Base-by-base conservation (phyloP, 1,140 invertebrate species). In the Zeugodacus cucurbitae region DNA sequence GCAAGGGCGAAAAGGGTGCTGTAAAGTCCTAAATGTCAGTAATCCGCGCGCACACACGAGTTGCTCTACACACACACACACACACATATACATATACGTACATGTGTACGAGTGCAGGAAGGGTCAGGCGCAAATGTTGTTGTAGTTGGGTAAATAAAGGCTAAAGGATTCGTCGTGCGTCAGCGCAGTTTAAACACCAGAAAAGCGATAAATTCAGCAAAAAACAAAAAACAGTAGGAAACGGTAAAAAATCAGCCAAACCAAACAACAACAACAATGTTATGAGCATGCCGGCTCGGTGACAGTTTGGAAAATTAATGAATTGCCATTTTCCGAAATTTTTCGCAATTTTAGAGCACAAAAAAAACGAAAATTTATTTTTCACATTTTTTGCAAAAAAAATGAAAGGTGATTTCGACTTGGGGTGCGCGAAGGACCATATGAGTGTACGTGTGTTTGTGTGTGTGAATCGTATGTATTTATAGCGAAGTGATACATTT, bases 111-210 rank as follows among this genome's bases (percentile, higher is more conserved):
- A n/a, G 41, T n/a, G 3, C 10, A 8, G 11, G 26, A 32, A 85
- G 78, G 78, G 78, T 85, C 78, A 29, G 32, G 32, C 87, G 8
- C 8, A n/a, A 14, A 44, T 48, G n/a, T 57, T 67, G 64, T 54
- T n/a, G 87, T 62, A 44, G 87, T 90, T 92, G 91, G 90, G 91
- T 92, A 92, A 92, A 92, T 91, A 92, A 91, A 91, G 91, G 90
- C 92, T 91, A 90, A 90, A 90, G 48, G 58, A 89, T 88, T 82
- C 88, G 89, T 88, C 89, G 89, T 88, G 89, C 87, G 44, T 87
- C 62, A 88, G 10, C n/a, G 48, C 2, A 57, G 54, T 86, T 86
- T 86, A 58, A 58, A 59, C 85, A 58, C 3, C 2, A 26, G 44
- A 14, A 82, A 74, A 74, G n/a, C n/a, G 11, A 67, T 67, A 44